phyloP scores from a whole-genome alignment of 1,140 invertebrate species.

The Drosophila nigromelanica region DNA sequence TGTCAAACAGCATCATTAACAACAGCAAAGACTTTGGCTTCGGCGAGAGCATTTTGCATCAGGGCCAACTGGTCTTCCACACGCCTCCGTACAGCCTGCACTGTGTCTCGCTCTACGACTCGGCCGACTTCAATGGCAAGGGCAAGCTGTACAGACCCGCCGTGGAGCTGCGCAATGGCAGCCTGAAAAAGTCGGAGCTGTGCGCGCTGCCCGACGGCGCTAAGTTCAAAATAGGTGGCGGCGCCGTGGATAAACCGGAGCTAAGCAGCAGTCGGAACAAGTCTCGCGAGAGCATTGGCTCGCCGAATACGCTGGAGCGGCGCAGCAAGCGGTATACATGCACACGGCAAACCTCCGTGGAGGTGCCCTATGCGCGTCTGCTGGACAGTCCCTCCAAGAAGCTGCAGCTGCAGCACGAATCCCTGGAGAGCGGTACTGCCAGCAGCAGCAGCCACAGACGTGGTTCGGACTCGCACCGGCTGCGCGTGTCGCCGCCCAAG shows the following conservation, averaged over 20 bases:
- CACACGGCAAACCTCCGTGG: slow-evolving; percentile 84
- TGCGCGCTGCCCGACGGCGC: slow-evolving; percentile 57
- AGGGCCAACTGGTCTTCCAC: slow-evolving; percentile 94
- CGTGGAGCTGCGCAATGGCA: slow-evolving; percentile 69
- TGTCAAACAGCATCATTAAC: slow-evolving; percentile 67
- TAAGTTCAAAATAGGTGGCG: slow-evolving; percentile 74
- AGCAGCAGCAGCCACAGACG: slow-evolving; percentile 41
- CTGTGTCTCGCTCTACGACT: slow-evolving; percentile 91
- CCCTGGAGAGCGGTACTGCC: slow-evolving; percentile 80
- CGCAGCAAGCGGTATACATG: slow-evolving; percentile 77
- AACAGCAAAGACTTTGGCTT: slow-evolving; percentile 90
- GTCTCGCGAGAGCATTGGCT: slow-evolving; percentile 77
- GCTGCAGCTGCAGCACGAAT: slow-evolving; percentile 68
- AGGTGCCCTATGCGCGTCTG: slow-evolving; percentile 91
- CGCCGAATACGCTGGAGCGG: slow-evolving; percentile 77
- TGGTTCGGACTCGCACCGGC: slow-evolving; percentile 90
- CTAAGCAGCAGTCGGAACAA: slow-evolving; percentile 63
- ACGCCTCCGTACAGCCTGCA: slow-evolving; percentile 93
- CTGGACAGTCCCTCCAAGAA: slow-evolving; percentile 87
- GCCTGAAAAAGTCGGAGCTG: slow-evolving; percentile 75
- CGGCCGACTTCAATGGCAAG: slow-evolving; percentile 81
- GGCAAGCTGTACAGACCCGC: slow-evolving; percentile 73
- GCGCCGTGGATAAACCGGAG: slow-evolving; percentile 68
- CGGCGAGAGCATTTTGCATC: slow-evolving; percentile 96
- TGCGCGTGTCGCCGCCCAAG: slow-evolving; percentile 84